Percentiles rank a stretch among this genome's conserved stretches.
phyloP scores from a whole-genome alignment of 1,140 invertebrate genomes.

The Bombus polaris region DNA sequence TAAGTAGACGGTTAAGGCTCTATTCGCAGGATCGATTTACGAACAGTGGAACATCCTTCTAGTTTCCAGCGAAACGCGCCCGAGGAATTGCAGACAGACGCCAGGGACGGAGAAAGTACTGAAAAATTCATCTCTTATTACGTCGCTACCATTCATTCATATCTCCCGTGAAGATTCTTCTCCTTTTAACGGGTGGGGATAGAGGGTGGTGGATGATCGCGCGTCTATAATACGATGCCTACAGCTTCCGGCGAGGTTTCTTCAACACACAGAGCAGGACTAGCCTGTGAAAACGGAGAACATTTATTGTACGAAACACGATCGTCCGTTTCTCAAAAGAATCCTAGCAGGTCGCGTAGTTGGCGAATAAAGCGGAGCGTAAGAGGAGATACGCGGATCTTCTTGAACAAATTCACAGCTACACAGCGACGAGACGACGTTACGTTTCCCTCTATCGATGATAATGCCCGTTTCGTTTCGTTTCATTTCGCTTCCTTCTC shows the following conservation, averaged over 20 bases:
- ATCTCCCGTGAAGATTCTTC: conserved; percentile 26
- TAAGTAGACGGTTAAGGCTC: background rate
- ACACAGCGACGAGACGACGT: background rate
- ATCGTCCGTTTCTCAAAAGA: conserved; percentile 53
- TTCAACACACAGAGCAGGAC: conserved; percentile 12
- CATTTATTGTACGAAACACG: conserved; percentile 60
- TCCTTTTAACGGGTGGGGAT: background rate
- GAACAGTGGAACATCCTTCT: background rate
- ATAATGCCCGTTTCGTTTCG: conserved; percentile 12
- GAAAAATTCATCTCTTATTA: conserved; percentile 52
- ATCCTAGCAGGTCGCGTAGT: conserved; percentile 43
- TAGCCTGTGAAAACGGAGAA: conserved; percentile 51
- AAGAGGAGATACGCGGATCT: conserved; percentile 26
- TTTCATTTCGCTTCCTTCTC: background rate
- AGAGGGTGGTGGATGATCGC: conserved; percentile 21
- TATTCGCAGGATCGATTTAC: conserved; percentile 4
- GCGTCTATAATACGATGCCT: conserved; percentile 44
- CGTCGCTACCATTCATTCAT: conserved; percentile 30
- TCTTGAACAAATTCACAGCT: conserved; percentile 31
- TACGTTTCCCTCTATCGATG: conserved; percentile 4
- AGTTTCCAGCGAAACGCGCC: background rate
- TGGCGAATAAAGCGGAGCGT: conserved; percentile 38
- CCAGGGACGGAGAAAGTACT: background rate
- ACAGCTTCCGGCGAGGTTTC: conserved; percentile 17
- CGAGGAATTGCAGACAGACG: background rate